These are phyloP conservation scores for Lagria hirta DNA, from an alignment of 2,888 invertebrate genomes.

Conservation along the genomic window DNA sequence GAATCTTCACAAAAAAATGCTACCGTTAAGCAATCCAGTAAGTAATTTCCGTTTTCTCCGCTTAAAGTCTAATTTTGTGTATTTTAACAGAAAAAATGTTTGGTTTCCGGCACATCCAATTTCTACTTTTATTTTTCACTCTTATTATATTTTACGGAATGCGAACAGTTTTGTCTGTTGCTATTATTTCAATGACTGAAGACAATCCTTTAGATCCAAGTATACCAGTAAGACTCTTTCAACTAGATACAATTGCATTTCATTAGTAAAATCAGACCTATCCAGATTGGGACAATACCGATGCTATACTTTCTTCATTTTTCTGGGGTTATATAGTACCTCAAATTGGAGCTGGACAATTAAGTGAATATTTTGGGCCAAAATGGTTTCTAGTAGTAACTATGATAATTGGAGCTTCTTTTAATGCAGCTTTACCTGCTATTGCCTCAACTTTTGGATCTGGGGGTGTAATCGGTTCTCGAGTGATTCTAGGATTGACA, in stretches of 20 bases:
- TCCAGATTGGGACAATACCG: conserved; percentile 6
- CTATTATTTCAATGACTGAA: conserved; percentile 72
- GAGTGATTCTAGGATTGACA: conserved; percentile 68
- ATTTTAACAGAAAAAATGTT: too few relatives aligned
- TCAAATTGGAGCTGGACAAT: conserved; percentile 67
- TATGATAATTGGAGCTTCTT: conserved; percentile 60
- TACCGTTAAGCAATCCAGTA: too few relatives aligned
- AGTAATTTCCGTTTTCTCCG: too few relatives aligned
- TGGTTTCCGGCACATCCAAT: conserved; percentile 63
- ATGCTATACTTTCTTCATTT: conserved; percentile 66
- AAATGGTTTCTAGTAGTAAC: conserved; percentile 63
- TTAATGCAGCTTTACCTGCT: conserved; percentile 66
- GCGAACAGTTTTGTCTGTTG: conserved; percentile 68
- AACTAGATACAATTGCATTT: too few relatives aligned
- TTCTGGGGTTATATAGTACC: conserved; percentile 74
- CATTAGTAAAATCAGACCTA: conserved; percentile 1
- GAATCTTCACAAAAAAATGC: too few relatives aligned
- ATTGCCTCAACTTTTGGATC: conserved; percentile 64
- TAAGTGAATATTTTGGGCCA: conserved; percentile 72
- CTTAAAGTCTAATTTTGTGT: too few relatives aligned
- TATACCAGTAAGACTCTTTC: conserved; percentile 56
- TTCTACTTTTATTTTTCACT: conserved; percentile 61
- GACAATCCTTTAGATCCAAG: conserved; percentile 49
- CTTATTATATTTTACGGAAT: conserved; percentile 64
- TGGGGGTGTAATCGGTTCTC: conserved; percentile 61